A percentile compares a stretch with the other conserved stretches of the same genome.
Conservation (phyloP, 2,888 invertebrate species). For the Polydrusus tereticollis region DNA sequence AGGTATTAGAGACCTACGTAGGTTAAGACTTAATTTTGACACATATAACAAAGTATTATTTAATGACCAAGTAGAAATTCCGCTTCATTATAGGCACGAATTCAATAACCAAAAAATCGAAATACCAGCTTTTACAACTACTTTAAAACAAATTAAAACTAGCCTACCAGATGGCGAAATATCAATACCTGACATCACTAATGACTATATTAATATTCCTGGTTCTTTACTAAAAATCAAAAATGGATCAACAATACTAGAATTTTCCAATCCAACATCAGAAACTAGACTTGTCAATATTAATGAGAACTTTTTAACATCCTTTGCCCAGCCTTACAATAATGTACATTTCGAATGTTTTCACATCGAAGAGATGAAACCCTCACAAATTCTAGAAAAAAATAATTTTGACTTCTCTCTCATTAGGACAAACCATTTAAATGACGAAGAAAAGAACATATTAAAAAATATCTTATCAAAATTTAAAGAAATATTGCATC, state of each 20-base stretch:
- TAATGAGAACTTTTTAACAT: not conserved
- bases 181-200: not conserved
- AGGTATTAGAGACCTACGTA: slow-evolving; percentile 33
- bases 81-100: slow-evolving; percentile 13
- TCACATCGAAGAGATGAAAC: not conserved
- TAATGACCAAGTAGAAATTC: slow-evolving; percentile 23
- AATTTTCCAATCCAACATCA: not conserved
- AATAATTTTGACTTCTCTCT: not conserved
- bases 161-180: slow-evolving; percentile 1
- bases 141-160: not conserved
- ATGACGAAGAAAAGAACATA: not conserved
- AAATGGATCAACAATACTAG: not conserved
- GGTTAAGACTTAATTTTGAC: slow-evolving; percentile 26
- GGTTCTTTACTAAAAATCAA: not conserved
- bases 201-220: not conserved
- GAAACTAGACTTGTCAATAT: not conserved
- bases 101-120: slow-evolving; percentile 18
- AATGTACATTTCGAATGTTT: not conserved
- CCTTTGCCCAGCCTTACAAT: not conserved
- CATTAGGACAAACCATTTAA: slow-evolving; percentile 12
- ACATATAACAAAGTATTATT: slow-evolving; percentile 23
- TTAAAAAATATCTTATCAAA: slow-evolving; percentile 1
- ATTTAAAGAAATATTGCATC: slow-evolving; percentile 16
- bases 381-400: not conserved
- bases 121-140: slow-evolving; percentile 1